Percentiles rank a stretch among this genome's conserved stretches.
Conservation (phyloP, 2,888 invertebrate genomes). For the Ariolimax columbianus region DNA sequence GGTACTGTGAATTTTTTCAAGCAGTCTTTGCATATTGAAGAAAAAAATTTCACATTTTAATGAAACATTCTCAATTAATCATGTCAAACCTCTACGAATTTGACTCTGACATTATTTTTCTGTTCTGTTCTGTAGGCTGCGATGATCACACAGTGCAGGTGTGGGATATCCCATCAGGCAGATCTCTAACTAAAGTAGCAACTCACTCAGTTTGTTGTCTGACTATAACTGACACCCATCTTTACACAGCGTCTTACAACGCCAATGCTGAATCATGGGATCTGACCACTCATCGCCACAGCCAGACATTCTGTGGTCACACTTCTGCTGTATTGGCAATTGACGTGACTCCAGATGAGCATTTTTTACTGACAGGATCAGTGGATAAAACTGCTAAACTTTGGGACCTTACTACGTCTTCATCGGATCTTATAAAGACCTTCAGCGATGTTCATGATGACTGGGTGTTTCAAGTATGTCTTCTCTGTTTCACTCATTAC, state of each 20-base stretch:
- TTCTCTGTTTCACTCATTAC: too few species aligned
- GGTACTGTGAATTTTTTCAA: too few species aligned
- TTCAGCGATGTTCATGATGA: slow-evolving; percentile 38
- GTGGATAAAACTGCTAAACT: slow-evolving; percentile 49
- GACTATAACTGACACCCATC: slow-evolving; percentile 20
- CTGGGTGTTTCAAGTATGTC: slow-evolving; percentile 44
- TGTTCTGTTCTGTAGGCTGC: slow-evolving; percentile 31
- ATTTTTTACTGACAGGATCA: slow-evolving; percentile 43
- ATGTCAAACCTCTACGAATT: too few species aligned
- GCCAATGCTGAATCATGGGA: slow-evolving; percentile 48
- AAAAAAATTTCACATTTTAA: too few species aligned
- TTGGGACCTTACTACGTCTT: slow-evolving; percentile 25
- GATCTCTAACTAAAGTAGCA: background rate
- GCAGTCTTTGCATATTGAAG: too few species aligned
- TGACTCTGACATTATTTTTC: background rate
- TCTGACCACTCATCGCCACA: slow-evolving; percentile 25
- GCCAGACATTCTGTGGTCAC: slow-evolving; percentile 43
- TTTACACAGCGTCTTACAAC: slow-evolving; percentile 49
- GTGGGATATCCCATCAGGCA: slow-evolving; percentile 39
- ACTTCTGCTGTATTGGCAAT: slow-evolving; percentile 47
- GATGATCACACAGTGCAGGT: slow-evolving; percentile 49
- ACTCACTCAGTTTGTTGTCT: slow-evolving; percentile 49
- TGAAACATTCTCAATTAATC: too few species aligned
- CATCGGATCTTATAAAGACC: slow-evolving; percentile 23
- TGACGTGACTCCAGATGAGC: slow-evolving; percentile 40